phyloP scores from a whole-genome alignment of 2,797 vertebrate species.

The Myripristis jacobus region DNA sequence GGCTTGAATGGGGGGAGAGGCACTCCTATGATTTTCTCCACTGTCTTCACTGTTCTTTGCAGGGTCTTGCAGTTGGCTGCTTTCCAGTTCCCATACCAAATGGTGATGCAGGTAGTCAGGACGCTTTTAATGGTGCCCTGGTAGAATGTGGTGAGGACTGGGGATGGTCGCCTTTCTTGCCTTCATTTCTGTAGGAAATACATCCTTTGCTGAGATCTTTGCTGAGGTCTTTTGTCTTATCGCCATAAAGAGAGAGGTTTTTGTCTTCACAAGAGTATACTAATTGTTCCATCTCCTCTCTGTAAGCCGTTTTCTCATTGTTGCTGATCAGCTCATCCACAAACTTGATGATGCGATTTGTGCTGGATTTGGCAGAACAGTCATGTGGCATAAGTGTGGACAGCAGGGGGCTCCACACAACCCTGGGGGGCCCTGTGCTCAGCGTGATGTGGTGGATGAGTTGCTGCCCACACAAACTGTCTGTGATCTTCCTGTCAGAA shows the following conservation, averaged over 20 bases:
- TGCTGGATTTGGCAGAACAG: slow-evolving; percentile 8
- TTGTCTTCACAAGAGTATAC: slow-evolving; percentile 13
- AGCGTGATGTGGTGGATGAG: no score
- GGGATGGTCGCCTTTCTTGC: neutral
- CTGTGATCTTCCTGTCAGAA: neutral
- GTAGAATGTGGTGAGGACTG: slow-evolving; percentile 18
- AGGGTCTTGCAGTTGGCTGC: neutral
- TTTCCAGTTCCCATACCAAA: neutral
- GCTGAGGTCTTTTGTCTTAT: slow-evolving; percentile 25
- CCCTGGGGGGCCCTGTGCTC: neutral
- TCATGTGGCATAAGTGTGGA: neutral
- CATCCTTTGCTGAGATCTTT: slow-evolving; percentile 9
- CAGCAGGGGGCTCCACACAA: neutral
- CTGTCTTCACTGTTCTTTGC: neutral
- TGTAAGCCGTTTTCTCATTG: slow-evolving; percentile 28
- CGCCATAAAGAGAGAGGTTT: slow-evolving; percentile 10
- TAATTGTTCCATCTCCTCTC: slow-evolving; percentile 13
- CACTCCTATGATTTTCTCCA: neutral
- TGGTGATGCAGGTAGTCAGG: neutral
- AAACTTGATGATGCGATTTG: slow-evolving; percentile 16
- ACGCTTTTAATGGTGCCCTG: slow-evolving; percentile 8
- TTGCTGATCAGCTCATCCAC: slow-evolving; percentile 28
- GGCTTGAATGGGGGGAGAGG: no score
- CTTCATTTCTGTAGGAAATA: slow-evolving; percentile 19
- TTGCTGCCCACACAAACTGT: no score